Evolutionary conservation across 1,140 invertebrate genomes (phyloP).

Genomic region (Phymastichus coffea): DNA sequence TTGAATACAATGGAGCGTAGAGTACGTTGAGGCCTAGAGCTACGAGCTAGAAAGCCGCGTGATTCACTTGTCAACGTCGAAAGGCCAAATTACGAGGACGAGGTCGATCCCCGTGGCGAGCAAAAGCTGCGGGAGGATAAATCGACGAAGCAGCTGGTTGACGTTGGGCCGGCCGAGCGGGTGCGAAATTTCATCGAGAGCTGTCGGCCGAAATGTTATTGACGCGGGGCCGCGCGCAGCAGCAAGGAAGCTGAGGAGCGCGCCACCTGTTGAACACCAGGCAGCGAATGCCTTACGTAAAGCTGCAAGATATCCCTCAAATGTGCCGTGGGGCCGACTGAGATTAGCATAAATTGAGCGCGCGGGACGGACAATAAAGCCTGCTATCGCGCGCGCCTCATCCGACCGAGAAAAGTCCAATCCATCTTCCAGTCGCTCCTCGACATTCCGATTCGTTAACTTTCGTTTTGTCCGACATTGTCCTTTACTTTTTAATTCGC

Average conservation of each 20-base stretch:
- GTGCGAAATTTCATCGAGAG: too few species aligned
- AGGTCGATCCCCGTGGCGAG: too few species aligned
- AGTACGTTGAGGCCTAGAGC: too few species aligned
- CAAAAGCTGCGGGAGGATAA: too few species aligned
- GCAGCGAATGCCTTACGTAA: conserved; percentile 14
- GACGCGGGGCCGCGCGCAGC: too few species aligned
- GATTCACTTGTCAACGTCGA: too few species aligned
- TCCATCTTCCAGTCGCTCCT: neutral
- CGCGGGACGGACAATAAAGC: conserved; percentile 4
- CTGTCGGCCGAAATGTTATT: too few species aligned
- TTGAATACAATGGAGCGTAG: neutral
- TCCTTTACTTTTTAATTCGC: too few species aligned
- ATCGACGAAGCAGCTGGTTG: too few species aligned
- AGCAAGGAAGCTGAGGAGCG: conserved; percentile 5
- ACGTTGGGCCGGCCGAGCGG: too few species aligned
- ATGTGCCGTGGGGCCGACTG: conserved; percentile 4
- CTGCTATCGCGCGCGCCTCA: conserved; percentile 10
- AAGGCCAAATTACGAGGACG: too few species aligned
- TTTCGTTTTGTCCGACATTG: conserved; percentile 4
- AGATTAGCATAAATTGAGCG: conserved; percentile 21
- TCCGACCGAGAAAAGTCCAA: conserved; percentile 1
- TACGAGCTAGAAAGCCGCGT: too few species aligned
- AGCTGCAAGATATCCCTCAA: conserved; percentile 18
- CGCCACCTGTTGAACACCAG: conserved; percentile 19
- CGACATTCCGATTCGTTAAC: neutral